These are phyloP conservation scores for Dufourea novaeangliae DNA, from an alignment of 1,140 invertebrate species.

Conservation along the genomic window DNA sequence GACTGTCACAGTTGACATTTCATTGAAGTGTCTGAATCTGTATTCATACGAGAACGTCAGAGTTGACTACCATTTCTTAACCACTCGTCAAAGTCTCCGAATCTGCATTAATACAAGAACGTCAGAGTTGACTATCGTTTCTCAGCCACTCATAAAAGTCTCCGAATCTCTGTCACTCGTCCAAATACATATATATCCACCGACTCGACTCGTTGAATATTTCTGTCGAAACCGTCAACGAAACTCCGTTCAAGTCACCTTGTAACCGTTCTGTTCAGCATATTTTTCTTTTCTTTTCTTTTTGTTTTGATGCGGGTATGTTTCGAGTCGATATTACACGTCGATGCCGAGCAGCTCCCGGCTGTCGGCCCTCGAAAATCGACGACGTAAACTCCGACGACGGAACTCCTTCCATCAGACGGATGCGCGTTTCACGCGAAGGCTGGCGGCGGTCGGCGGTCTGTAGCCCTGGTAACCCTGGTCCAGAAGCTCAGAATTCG, in stretches of 20 bases:
- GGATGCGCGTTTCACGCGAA: slow-evolving; percentile 79
- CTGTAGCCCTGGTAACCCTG: slow-evolving; percentile 78
- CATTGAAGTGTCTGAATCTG: too few relatives aligned
- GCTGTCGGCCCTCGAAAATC: slow-evolving; percentile 75
- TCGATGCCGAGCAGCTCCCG: slow-evolving; percentile 78
- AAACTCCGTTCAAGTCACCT: background rate
- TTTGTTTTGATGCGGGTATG: background rate
- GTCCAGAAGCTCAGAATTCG: slow-evolving; percentile 76
- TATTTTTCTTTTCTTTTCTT: background rate
- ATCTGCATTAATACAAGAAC: too few relatives aligned
- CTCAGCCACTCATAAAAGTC: too few relatives aligned
- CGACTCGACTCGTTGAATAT: too few relatives aligned
- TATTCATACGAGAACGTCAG: too few relatives aligned
- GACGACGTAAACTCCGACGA: slow-evolving; percentile 79
- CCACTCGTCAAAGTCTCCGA: too few relatives aligned
- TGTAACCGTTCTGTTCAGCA: background rate
- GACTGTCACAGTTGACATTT: too few relatives aligned
- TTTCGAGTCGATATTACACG: slow-evolving; percentile 59
- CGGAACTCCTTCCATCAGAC: slow-evolving; percentile 81
- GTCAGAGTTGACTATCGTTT: too few relatives aligned
- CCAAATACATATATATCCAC: too few relatives aligned
- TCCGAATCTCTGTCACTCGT: too few relatives aligned
- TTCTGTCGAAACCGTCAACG: too few relatives aligned
- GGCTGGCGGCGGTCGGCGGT: slow-evolving; percentile 74
- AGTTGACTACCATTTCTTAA: too few relatives aligned